A percentile compares a stretch with the other conserved stretches of the same genome.
Evolutionary conservation across 2,797 vertebrate genomes (phyloP).

Genomic region (Arrhamphus sclerolepis): DNA sequence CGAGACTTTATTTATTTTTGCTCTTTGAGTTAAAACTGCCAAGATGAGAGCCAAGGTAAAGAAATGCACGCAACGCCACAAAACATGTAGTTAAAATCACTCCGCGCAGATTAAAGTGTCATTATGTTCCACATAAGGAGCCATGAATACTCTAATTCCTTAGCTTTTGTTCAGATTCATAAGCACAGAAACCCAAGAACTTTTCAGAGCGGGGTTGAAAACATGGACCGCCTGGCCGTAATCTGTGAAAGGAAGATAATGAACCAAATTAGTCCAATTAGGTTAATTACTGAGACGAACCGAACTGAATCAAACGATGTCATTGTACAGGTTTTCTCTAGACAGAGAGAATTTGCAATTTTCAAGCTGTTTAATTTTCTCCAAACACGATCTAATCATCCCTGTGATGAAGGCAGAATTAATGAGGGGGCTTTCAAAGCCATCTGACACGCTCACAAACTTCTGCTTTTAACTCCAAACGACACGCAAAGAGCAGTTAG

Average conservation of each 20-base stretch:
- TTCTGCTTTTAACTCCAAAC: conserved; percentile 13
- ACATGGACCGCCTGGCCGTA: neutral
- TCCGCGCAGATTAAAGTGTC: no score
- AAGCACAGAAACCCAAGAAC: neutral
- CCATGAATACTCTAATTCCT: neutral
- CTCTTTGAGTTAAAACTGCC: neutral
- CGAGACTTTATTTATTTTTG: no score
- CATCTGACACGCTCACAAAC: neutral
- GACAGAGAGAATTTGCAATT: conserved; percentile 23
- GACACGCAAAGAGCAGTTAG: conserved; percentile 24
- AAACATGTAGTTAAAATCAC: neutral
- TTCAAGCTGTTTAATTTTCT: conserved; percentile 42
- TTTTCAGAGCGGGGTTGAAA: conserved; percentile 6
- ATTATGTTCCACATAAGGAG: no score
- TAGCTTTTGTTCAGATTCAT: neutral
- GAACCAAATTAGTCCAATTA: conserved; percentile 54
- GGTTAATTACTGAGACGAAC: conserved; percentile 20
- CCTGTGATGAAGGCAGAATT: conserved; percentile 41
- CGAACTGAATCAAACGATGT: conserved; percentile 12
- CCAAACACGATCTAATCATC: conserved; percentile 25
- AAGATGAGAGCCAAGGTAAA: neutral
- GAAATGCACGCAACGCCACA: no score
- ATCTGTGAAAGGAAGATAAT: conserved; percentile 45
- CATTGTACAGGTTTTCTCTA: conserved; percentile 27
- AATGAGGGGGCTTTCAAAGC: conserved; percentile 45